A percentile compares a stretch with the other conserved stretches of the same genome.
phyloP scores from a whole-genome alignment of 2,888 invertebrate genomes.

The Torymus tubicola region DNA sequence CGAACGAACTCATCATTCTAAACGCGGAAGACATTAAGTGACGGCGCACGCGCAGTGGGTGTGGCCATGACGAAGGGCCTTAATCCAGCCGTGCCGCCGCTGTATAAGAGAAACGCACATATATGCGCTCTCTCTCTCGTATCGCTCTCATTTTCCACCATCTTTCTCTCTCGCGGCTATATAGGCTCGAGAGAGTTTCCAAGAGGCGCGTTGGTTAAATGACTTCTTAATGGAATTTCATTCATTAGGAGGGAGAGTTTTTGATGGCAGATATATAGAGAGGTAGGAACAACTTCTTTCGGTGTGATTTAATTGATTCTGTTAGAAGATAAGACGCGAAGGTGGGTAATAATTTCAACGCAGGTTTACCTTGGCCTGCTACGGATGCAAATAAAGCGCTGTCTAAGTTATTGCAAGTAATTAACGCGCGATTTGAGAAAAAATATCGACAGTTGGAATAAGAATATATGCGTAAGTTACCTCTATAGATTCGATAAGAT shows the following conservation, averaged over 20 bases:
- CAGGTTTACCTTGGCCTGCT: too few species aligned
- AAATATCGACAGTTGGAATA: too few species aligned
- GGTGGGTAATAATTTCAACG: too few species aligned
- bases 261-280: neutral
- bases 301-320: too few species aligned
- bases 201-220: neutral
- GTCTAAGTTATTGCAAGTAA: too few species aligned
- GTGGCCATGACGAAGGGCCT: constrained; percentile 55
- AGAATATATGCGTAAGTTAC: too few species aligned
- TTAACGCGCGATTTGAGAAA: too few species aligned
- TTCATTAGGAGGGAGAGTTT: neutral
- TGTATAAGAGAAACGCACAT: constrained; percentile 5
- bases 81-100: constrained; percentile 19
- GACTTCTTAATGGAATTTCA: constrained; percentile 16
- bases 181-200: too few species aligned
- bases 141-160: constrained; percentile 26
- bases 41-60: constrained; percentile 41
- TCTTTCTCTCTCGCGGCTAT: neutral
- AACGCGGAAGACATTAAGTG: constrained; percentile 57
- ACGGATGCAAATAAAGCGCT: too few species aligned
- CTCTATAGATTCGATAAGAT: too few species aligned
- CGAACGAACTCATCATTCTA: constrained; percentile 55
- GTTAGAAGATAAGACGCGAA: too few species aligned
- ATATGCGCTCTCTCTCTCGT: neutral
- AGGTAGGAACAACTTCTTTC: too few species aligned